phyloP scores from a whole-genome alignment of 2,888 invertebrate genomes.

The Caradrina kadenii region DNA sequence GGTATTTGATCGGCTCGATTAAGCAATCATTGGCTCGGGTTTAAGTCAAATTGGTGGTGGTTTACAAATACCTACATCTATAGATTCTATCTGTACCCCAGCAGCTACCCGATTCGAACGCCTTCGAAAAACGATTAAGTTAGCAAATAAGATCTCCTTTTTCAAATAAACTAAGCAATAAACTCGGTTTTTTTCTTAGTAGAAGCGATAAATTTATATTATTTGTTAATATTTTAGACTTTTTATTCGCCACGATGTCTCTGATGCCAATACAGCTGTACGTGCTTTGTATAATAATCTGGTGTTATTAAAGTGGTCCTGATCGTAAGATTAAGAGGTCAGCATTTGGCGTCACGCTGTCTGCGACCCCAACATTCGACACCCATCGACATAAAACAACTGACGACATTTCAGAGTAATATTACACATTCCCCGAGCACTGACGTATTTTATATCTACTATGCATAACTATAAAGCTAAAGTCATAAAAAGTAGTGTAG shows the following conservation, averaged over 20 bases:
- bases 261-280: slow-evolving; percentile 27
- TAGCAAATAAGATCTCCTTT: slow-evolving; percentile 35
- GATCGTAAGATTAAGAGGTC: slow-evolving; percentile 73
- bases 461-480: slow-evolving; percentile 28
- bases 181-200: slow-evolving; percentile 21
- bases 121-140: slow-evolving; percentile 44
- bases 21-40: slow-evolving; percentile 48
- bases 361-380: slow-evolving; percentile 72
- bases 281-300: slow-evolving; percentile 52
- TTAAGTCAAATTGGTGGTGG: slow-evolving; percentile 57
- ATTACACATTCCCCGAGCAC: slow-evolving; percentile 57
- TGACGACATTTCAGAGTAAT: slow-evolving; percentile 64
- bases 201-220: slow-evolving; percentile 41
- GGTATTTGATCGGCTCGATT: slow-evolving; percentile 50
- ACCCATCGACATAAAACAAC: slow-evolving; percentile 66
- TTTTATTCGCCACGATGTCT: slow-evolving; percentile 25
- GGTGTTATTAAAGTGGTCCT: slow-evolving; percentile 69
- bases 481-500: slow-evolving; percentile 42
- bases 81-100: slow-evolving; percentile 24
- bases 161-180: slow-evolving; percentile 48
- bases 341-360: slow-evolving; percentile 79
- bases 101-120: slow-evolving; percentile 29
- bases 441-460: slow-evolving; percentile 47
- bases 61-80: slow-evolving; percentile 45
- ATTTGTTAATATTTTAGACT: slow-evolving; percentile 29